A percentile compares a stretch with the other conserved stretches of the same genome.
Evolutionary conservation across 2,888 invertebrate species (phyloP).

Genomic region (Scaptodrosophila latifasciaeformis): DNA sequence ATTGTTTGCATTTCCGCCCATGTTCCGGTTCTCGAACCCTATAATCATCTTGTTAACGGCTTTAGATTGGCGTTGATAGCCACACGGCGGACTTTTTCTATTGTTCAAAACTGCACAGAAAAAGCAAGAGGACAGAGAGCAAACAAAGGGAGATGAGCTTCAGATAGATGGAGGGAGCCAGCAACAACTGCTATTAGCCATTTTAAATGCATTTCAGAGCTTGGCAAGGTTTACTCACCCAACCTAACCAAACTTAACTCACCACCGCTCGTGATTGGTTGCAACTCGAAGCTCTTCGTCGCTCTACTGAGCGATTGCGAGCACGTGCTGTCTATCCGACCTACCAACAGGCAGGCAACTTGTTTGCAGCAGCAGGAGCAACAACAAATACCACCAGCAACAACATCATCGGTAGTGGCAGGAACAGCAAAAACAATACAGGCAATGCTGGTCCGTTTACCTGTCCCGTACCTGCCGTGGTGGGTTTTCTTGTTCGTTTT

Average conservation of each 20-base stretch:
- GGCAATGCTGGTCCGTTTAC: too few relatives aligned
- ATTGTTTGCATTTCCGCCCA: slow-evolving; percentile 66
- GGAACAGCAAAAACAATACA: too few relatives aligned
- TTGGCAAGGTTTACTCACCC: too few relatives aligned
- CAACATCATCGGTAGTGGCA: too few relatives aligned
- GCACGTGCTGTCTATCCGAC: slow-evolving; percentile 69
- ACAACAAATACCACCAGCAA: slow-evolving; percentile 39
- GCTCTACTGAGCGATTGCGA: slow-evolving; percentile 23
- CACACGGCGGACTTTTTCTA: slow-evolving; percentile 28
- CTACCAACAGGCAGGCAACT: slow-evolving; percentile 38
- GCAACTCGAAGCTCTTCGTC: slow-evolving; percentile 18
- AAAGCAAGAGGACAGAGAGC: too few relatives aligned
- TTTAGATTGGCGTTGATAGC: slow-evolving; percentile 51
- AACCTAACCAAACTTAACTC: slow-evolving; percentile 32
- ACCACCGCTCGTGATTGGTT: slow-evolving; percentile 70
- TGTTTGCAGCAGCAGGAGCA: slow-evolving; percentile 37
- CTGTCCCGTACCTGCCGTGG: slow-evolving; percentile 47
- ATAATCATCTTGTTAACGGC: slow-evolving; percentile 66
- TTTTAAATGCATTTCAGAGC: slow-evolving; percentile 3
- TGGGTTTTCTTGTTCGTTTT: slow-evolving; percentile 36
- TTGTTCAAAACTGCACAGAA: slow-evolving; percentile 7
- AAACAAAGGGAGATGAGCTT: too few relatives aligned
- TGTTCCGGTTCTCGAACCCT: slow-evolving; percentile 56
- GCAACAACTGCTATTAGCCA: slow-evolving; percentile 9
- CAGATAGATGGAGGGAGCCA: too few relatives aligned